phyloP scores from a whole-genome alignment of 2,797 vertebrate species.

The Psittacula echo region DNA sequence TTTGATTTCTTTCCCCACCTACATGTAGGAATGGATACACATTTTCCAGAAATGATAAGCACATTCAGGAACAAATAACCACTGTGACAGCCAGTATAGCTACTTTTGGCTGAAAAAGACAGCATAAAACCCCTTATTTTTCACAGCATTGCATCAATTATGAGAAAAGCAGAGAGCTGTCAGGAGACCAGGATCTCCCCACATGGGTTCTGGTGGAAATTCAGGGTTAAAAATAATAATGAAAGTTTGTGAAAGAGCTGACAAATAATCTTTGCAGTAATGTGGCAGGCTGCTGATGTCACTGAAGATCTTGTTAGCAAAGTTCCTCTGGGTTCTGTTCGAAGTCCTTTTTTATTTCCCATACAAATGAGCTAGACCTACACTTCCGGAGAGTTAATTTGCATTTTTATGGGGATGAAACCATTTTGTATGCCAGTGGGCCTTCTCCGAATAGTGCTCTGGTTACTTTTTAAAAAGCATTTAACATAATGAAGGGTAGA shows the following conservation, averaged over 20 bases:
- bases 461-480: slow-evolving; percentile 58
- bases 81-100: not conserved
- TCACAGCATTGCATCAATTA: fast-evolving
- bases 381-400: slow-evolving; percentile 59
- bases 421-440: slow-evolving; percentile 59
- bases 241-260: not conserved
- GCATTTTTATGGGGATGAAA: slow-evolving; percentile 73
- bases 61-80: not conserved
- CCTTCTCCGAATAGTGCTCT: slow-evolving; percentile 35
- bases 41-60: not conserved
- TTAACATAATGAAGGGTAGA: slow-evolving; percentile 68
- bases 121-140: not conserved
- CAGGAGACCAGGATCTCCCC: fast-evolving
- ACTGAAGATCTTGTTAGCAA: not conserved
- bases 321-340: slow-evolving; percentile 59
- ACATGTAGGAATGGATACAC: fast-evolving
- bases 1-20: not conserved
- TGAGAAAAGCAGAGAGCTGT: not conserved
- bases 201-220: not conserved
- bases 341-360: slow-evolving; percentile 56
- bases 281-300: not conserved
- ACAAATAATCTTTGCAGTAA: slow-evolving; percentile 2
- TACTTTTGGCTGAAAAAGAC: not conserved
- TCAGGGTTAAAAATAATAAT: slow-evolving; percentile 17
- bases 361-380: slow-evolving; percentile 53